Conservation (phyloP, 2,113 vertebrate species). For the Pollachius pollachius region DNA sequence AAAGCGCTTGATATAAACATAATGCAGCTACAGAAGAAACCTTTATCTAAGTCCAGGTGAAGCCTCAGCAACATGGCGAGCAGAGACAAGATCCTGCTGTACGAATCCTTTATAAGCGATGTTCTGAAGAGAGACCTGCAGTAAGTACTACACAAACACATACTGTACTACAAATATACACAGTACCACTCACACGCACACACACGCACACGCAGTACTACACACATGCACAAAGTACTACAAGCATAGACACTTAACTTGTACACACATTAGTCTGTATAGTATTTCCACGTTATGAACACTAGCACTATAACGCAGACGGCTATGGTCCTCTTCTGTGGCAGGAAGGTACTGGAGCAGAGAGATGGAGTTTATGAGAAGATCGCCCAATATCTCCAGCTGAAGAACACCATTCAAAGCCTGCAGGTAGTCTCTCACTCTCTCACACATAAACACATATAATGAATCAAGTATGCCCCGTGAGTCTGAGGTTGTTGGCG, state of each 20-base stretch:
- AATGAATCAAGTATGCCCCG: too few relatives aligned
- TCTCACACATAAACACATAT: background rate
- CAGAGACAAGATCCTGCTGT: constrained; percentile 76
- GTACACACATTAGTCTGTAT: background rate
- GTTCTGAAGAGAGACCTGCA: constrained; percentile 81
- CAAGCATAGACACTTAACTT: background rate
- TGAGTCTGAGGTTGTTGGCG: too few relatives aligned
- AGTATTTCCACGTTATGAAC: background rate
- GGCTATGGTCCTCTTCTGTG: background rate
- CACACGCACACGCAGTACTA: too few relatives aligned
- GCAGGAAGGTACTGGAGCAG: constrained; percentile 83
- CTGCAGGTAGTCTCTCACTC: constrained; percentile 75
- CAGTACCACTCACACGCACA: background rate
- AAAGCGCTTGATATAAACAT: too few relatives aligned
- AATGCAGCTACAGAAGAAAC: too few relatives aligned
- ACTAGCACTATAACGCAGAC: background rate
- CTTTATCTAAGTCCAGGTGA: too few relatives aligned
- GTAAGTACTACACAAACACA: constrained; percentile 67
- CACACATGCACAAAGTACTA: too few relatives aligned
- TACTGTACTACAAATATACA: background rate
- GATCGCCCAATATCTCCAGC: constrained; percentile 83
- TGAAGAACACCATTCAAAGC: constrained; percentile 82
- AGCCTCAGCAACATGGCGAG: constrained; percentile 30
- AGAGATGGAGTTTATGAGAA: constrained; percentile 86
- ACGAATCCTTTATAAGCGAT: constrained; percentile 83